A percentile compares a stretch with the other conserved stretches of the same genome.
Evolutionary conservation across 2,797 vertebrate species (phyloP).

Genomic region (Tamandua tetradactyla): DNA sequence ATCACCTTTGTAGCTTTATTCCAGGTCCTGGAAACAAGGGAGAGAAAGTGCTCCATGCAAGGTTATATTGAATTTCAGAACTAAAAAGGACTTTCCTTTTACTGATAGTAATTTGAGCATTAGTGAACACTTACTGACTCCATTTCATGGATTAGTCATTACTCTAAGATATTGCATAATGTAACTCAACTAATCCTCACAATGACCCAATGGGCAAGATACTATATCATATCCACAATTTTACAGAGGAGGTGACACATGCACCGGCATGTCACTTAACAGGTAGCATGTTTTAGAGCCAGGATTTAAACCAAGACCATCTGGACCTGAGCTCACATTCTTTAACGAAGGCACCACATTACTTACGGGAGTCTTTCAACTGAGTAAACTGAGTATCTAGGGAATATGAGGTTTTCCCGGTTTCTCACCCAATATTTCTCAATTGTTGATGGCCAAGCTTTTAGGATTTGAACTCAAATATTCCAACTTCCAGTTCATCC

Average conservation of each 20-base stretch:
- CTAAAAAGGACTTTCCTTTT: background rate
- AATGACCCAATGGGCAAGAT: background rate
- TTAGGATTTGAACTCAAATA: background rate
- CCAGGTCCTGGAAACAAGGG: background rate
- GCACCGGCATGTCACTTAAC: background rate
- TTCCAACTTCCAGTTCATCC: background rate
- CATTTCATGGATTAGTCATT: background rate
- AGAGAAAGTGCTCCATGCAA: background rate
- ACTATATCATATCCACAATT: background rate
- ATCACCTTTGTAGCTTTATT: background rate
- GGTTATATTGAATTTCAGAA: background rate
- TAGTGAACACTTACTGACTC: background rate
- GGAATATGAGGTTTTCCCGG: background rate
- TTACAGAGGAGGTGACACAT: background rate
- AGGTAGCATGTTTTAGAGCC: background rate
- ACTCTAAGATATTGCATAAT: background rate
- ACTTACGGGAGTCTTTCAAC: background rate
- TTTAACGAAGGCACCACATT: background rate
- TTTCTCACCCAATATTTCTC: background rate
- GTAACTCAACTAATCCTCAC: background rate
- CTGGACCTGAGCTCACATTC: background rate
- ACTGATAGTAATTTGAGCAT: background rate
- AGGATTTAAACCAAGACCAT: background rate
- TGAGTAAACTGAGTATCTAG: background rate
- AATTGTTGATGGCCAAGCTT: background rate